A percentile compares a stretch with the other conserved stretches of the same genome.
phyloP scores from a whole-genome alignment of 2,888 invertebrate genomes.

The Leptopilina drosophilae region DNA sequence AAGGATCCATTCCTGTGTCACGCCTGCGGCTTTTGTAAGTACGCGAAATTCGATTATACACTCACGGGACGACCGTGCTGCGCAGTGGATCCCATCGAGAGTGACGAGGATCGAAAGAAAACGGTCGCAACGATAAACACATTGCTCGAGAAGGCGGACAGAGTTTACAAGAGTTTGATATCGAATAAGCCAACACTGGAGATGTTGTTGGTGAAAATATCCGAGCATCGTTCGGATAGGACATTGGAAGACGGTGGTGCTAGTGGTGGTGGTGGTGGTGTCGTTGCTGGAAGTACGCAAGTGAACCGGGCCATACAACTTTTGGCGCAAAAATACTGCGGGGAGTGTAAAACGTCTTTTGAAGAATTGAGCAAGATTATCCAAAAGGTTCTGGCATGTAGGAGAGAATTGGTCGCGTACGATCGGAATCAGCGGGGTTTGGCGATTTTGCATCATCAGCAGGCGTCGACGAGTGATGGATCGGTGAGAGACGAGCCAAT shows the following conservation, averaged over 20 bases:
- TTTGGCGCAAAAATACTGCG: constrained; percentile 95
- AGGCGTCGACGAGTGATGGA: constrained; percentile 43
- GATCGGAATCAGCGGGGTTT: constrained; percentile 89
- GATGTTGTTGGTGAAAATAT: constrained; percentile 89
- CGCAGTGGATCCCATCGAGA: constrained; percentile 98
- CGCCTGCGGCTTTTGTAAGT: constrained; percentile 99
- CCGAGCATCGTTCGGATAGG: constrained; percentile 89
- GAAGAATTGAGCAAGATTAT: constrained; percentile 95
- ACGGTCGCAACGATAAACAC: constrained; percentile 94
- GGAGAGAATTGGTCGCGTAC: constrained; percentile 93
- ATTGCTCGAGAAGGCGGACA: constrained; percentile 94
- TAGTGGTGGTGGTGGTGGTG: too few species aligned
- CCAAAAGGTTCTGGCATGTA: constrained; percentile 93
- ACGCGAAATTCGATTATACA: constrained; percentile 98
- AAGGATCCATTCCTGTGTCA: constrained; percentile 99
- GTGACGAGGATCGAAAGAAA: constrained; percentile 97
- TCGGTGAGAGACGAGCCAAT: constrained; percentile 59
- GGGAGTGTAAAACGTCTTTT: constrained; percentile 95
- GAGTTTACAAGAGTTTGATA: constrained; percentile 93
- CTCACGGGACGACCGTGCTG: constrained; percentile 94
- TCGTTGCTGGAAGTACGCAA: constrained; percentile 77
- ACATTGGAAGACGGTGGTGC: constrained; percentile 77
- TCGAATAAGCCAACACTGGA: constrained; percentile 94
- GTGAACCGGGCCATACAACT: constrained; percentile 96
- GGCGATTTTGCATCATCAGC: constrained; percentile 52